phyloP scores from a whole-genome alignment of 2,797 vertebrate species.

The Morelia viridis region DNA sequence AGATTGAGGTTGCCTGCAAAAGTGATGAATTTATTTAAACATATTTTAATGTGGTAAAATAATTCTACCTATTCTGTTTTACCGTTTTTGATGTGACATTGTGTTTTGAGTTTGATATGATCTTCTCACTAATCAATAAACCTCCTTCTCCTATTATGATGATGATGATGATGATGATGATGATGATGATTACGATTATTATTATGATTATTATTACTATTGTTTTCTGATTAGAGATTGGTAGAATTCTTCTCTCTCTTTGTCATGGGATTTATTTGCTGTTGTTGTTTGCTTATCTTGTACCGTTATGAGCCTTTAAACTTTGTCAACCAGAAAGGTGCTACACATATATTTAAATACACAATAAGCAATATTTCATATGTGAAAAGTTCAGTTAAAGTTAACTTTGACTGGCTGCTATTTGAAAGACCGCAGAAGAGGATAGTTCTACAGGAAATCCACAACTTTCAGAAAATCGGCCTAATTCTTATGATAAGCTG shows the following conservation, averaged over 20 bases:
- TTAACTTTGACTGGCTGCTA: neutral
- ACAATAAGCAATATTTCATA: neutral
- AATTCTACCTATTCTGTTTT: neutral
- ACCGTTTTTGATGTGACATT: neutral
- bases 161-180: no score
- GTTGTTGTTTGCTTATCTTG: neutral
- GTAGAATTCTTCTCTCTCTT: neutral
- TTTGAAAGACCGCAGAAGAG: neutral
- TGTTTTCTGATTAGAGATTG: neutral
- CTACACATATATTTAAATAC: neutral
- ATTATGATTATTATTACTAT: neutral
- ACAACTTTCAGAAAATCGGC: neutral
- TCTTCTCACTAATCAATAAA: neutral
- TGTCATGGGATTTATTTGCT: neutral
- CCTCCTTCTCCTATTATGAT: no score
- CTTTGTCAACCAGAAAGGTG: neutral
- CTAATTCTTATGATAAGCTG: neutral
- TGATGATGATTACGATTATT: no score
- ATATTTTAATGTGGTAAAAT: neutral
- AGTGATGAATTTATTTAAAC: neutral
- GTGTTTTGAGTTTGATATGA: neutral
- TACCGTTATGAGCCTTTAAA: neutral
- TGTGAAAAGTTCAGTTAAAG: neutral
- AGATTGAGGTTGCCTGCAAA: neutral
- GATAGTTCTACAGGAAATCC: neutral